Conservation (phyloP, 2,113 vertebrate genomes). For the Fukomys damarensis region DNA sequence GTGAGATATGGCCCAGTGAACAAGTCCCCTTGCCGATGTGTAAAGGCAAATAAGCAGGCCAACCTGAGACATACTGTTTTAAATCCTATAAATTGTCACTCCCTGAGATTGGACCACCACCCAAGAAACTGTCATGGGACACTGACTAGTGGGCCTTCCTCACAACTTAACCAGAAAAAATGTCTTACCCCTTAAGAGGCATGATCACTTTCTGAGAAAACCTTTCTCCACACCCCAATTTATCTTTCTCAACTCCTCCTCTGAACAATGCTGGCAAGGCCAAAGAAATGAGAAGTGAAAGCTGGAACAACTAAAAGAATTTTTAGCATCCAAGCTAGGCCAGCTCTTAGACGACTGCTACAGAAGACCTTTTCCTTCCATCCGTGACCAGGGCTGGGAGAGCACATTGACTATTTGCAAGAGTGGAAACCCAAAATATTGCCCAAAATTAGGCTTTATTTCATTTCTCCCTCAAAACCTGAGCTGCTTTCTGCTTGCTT, state of each 20-base stretch:
- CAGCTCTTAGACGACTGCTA: constrained; percentile 17
- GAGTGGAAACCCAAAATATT: neutral
- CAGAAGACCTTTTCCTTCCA: neutral
- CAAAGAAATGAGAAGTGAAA: constrained; percentile 37
- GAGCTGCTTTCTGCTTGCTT: constrained; percentile 21
- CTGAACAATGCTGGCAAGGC: neutral
- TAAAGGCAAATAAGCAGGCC: constrained; percentile 4
- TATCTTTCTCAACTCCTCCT: constrained; percentile 11
- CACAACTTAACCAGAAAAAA: neutral
- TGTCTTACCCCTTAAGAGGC: constrained; percentile 7
- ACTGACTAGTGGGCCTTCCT: neutral
- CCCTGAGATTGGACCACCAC: neutral
- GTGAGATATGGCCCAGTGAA: neutral
- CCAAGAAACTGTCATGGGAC: neutral
- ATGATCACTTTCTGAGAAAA: neutral
- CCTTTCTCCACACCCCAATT: neutral
- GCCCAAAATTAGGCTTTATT: neutral
- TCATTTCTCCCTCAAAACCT: neutral
- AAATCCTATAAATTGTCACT: neutral
- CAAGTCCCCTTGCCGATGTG: neutral
- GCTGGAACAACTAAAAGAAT: neutral
- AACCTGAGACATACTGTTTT: neutral
- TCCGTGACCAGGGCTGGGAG: neutral
- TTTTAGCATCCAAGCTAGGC: constrained; percentile 37
- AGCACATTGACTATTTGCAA: neutral